Evolutionary conservation across 53 echinoderm and acorn worm species (phyloP), one percentile per base, ranked within the genome.

Genomic region (Luidia sarsii): DNA sequence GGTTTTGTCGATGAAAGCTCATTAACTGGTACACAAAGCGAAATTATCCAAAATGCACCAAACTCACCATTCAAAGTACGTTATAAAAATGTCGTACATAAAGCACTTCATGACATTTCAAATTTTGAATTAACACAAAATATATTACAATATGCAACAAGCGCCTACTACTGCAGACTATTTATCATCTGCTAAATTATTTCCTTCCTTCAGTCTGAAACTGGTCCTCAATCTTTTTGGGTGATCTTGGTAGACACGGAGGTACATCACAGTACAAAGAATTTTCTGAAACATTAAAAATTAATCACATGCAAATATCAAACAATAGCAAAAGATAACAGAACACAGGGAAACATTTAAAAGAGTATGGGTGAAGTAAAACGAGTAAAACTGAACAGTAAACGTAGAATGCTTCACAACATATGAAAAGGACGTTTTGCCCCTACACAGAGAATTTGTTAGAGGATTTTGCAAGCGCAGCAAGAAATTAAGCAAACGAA

Each of bases 361-460:
- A 68, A 68, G 29, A 48, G 48, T 13, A 68, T 68, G 68, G 48
- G 49, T 8, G 68, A 68, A 7, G 68, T 68, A 13, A 68, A 68
- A 48, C 1, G 68, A 4, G 33, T 68, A 7, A 68, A 68, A 49
- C 23, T 68, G 23, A 29, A 36, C 8, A 27, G 48, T 31, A n/a
- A 27, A 13, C 45, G 68, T 20, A 67, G 48, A 15, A 41, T 48
- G 2, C 31, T 67, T 3, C 20, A 46, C 31, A 4, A 43, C 3
- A 15, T 68, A 28, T 39, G 28, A 68, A 8, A 46, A 37, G 23
- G 50, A 68, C n/a, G 30, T 68, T 16, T 11, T 68, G 15, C 68
- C 68, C 1, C 25, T 49, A 16, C 68, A 68, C 48, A 45, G 49
- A 3, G 31, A 68, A 28, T 68, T 68, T 39, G 68, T 29, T 7